A percentile compares a stretch with the other conserved stretches of the same genome.
Conservation (phyloP, 2,888 invertebrate species). For the Parnassius orleans region DNA sequence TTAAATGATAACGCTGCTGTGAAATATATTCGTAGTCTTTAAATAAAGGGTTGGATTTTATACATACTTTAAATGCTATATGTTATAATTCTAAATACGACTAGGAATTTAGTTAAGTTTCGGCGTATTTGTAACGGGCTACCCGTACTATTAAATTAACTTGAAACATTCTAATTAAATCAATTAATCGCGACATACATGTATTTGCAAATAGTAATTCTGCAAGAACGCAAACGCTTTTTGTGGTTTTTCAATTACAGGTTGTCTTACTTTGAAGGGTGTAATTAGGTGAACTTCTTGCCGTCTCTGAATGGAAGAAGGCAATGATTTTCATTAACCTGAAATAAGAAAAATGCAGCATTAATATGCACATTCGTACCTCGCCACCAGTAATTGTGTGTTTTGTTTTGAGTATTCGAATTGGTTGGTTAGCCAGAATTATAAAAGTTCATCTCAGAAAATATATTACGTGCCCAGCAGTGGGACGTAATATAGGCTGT, state of each 20-base stretch:
- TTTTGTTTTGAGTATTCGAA: conserved; percentile 1
- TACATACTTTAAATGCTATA: too few relatives aligned
- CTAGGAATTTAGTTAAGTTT: too few relatives aligned
- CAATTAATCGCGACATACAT: background rate
- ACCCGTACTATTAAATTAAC: too few relatives aligned
- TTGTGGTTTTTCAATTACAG: conserved; percentile 30
- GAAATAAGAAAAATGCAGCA: conserved; percentile 68
- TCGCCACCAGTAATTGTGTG: conserved; percentile 8
- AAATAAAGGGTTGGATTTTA: too few relatives aligned
- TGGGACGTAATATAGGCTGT: too few relatives aligned
- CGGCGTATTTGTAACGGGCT: too few relatives aligned
- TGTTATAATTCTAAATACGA: too few relatives aligned
- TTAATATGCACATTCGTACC: conserved; percentile 44
- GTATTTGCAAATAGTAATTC: background rate
- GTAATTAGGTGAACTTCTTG: conserved; percentile 61
- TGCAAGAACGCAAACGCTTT: conserved; percentile 10
- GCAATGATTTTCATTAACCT: conserved; percentile 71
- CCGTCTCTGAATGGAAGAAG: conserved; percentile 49
- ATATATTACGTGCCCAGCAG: too few relatives aligned
- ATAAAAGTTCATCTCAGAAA: too few relatives aligned
- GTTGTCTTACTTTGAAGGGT: conserved; percentile 45
- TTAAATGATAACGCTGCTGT: too few relatives aligned
- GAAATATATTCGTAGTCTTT: too few relatives aligned
- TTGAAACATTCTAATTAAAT: too few relatives aligned
- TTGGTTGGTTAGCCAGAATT: background rate